These are phyloP conservation scores for Zeuzera pyrina DNA, from an alignment of 2,888 invertebrate genomes.

Conservation along the genomic window DNA sequence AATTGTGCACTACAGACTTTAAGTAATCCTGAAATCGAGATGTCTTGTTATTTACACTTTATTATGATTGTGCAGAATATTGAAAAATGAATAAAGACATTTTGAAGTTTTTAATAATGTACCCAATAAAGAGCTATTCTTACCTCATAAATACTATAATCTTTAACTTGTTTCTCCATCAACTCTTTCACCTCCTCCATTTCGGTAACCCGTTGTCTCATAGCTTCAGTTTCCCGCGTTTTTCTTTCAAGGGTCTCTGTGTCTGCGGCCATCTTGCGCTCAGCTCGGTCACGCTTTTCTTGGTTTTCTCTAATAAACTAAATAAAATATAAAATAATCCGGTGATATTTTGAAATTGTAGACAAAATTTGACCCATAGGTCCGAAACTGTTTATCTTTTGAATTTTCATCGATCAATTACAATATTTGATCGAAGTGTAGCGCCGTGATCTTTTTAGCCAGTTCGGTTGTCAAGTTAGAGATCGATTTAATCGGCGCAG, in stretches of 20 bases:
- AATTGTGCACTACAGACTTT: constrained; percentile 66
- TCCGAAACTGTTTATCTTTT: too few relatives aligned
- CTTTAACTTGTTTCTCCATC: constrained; percentile 72
- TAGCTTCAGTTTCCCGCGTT: constrained; percentile 63
- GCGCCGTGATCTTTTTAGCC: too few relatives aligned
- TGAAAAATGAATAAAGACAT: background rate
- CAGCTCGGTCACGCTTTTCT: constrained; percentile 76
- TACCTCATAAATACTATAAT: constrained; percentile 74
- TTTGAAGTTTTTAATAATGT: too few relatives aligned
- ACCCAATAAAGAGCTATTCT: too few relatives aligned
- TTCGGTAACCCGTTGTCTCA: constrained; percentile 53
- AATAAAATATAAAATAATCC: background rate
- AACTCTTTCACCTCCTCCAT: constrained; percentile 62
- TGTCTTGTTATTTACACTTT: background rate
- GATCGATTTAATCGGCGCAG: too few relatives aligned
- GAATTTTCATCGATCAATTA: too few relatives aligned
- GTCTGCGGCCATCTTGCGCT: constrained; percentile 72
- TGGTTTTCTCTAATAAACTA: constrained; percentile 77
- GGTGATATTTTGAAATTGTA: too few relatives aligned
- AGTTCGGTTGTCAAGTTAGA: too few relatives aligned
- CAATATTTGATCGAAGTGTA: too few relatives aligned
- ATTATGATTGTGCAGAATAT: background rate
- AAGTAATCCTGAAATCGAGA: constrained; percentile 66
- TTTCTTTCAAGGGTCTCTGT: constrained; percentile 56
- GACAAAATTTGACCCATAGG: too few relatives aligned